Base-by-base conservation (phyloP, 2,113 vertebrate genomes). In the Callaeas wilsoni region DNA sequence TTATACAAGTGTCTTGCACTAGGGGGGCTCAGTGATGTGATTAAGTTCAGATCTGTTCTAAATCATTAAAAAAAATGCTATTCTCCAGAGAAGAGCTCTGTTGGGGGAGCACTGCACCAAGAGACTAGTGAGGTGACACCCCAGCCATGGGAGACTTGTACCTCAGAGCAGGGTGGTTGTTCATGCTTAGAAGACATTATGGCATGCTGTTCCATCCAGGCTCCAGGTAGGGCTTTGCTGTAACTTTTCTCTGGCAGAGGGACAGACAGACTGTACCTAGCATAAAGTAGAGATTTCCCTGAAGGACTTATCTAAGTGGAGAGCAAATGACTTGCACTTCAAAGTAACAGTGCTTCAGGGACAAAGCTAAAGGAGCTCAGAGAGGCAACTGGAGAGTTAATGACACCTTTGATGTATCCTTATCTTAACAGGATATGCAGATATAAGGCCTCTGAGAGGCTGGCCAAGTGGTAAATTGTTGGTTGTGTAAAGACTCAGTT, bases 361-460 rank as follows among this genome's bases (percentile, higher is more conserved):
- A 77, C 88, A 93, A 86, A 88, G 75, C 46, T 76, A 33, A 95
- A 93, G 76, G 68, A 90, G 68, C 86, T 73, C 33, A 19, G 71
- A 95, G 59, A 84, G 79, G 79, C 63, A 65, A 10, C 3, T 6
- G 1, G 10, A 69, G 84, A 89, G 52, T 65, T 75, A 63, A 49
- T 73, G 21, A 44, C 27, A 22, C 46, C 52, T 97, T 86, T 96
- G 90, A 96, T 89, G 50, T 89, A 12, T 11, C 46, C 68, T 95
- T 94, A 93, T 94, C 92, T 95, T 92, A 95, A 81, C 95, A 56
- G 64, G 18, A 11, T 33, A 83, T 42, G 59, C 16, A 80, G 59
- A 69, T 89, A 29, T 7, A 62, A 65, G 59, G 50, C 23, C 59
- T 49, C 57, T 10, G 35, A 69, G 53, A 80, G 63, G 71, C 85